These are phyloP conservation scores for Ichneumoninae sp. DNA, from an alignment of 2,888 invertebrate species.

Conservation along the genomic window DNA sequence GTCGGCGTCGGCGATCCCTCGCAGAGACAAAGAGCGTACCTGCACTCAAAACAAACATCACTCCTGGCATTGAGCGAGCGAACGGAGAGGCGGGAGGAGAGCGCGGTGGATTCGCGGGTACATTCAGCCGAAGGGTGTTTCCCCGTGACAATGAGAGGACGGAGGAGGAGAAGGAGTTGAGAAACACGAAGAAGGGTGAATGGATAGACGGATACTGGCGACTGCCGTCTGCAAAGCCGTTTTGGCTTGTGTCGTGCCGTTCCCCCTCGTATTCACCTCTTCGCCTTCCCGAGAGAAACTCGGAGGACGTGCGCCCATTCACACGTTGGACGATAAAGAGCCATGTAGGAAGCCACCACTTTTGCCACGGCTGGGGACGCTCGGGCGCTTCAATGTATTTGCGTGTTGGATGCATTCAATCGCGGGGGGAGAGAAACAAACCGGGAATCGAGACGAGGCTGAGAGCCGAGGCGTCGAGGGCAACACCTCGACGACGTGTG, in stretches of 20 bases:
- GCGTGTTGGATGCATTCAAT: conserved; percentile 52
- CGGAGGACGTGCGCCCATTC: conserved; percentile 73
- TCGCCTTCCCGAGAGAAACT: conserved; percentile 63
- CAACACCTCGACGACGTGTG: conserved; percentile 53
- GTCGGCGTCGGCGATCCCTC: conserved; percentile 69
- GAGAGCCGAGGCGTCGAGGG: conserved; percentile 38
- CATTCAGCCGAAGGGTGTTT: conserved; percentile 64
- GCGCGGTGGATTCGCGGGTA: conserved; percentile 39
- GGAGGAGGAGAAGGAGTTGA: background rate
- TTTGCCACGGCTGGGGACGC: conserved; percentile 35
- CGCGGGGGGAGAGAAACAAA: conserved; percentile 30
- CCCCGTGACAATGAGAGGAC: conserved; percentile 54
- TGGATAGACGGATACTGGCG: conserved; percentile 44
- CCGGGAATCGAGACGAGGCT: conserved; percentile 41
- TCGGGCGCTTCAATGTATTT: conserved; percentile 2
- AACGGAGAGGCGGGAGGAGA: conserved; percentile 6
- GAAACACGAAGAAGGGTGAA: conserved; percentile 18
- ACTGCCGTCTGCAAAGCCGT: conserved; percentile 48
- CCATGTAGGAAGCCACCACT: conserved; percentile 71
- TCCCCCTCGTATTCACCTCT: conserved; percentile 14
- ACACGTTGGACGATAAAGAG: conserved; percentile 77
- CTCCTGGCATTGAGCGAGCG: conserved; percentile 65
- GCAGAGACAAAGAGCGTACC: conserved; percentile 81
- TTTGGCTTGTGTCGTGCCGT: conserved; percentile 46
- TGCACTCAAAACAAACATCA: conserved; percentile 83